phyloP scores from a whole-genome alignment of 2,113 vertebrate genomes.

The Hystrix cristata region DNA sequence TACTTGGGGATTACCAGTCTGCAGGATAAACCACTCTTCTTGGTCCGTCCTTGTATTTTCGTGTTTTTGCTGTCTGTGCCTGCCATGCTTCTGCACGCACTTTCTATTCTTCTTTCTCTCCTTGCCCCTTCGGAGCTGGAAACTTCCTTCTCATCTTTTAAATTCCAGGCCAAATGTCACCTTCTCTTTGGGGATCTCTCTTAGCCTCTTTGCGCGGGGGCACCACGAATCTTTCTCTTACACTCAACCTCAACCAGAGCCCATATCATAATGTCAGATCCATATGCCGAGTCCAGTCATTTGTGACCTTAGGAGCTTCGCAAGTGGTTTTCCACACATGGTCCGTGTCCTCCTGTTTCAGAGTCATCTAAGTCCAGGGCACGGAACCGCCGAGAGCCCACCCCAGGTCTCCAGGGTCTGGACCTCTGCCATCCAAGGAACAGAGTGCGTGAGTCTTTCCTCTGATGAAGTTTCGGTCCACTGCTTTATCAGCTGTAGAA shows the following conservation, averaged over 20 bases:
- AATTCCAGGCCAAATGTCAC: neutral
- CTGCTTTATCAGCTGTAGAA: neutral
- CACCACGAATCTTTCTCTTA: neutral
- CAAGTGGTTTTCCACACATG: neutral
- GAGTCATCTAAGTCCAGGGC: neutral
- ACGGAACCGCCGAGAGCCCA: neutral
- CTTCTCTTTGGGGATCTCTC: neutral
- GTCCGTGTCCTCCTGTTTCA: neutral
- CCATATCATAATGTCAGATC: neutral
- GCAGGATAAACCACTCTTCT: neutral
- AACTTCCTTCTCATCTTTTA: conserved; percentile 7
- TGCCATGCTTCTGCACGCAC: neutral
- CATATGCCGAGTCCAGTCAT: neutral
- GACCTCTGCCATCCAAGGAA: neutral
- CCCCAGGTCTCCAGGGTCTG: neutral
- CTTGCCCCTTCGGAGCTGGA: neutral
- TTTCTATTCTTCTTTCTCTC: neutral
- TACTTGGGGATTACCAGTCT: neutral
- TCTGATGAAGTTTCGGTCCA: neutral
- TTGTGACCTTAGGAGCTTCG: neutral
- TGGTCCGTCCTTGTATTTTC: neutral
- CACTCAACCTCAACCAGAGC: neutral
- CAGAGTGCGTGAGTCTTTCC: neutral
- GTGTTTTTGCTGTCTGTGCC: neutral
- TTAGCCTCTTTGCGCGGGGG: neutral